Evolutionary conservation across 2,888 invertebrate species (phyloP), one percentile per base, ranked within the genome.

Genomic region (Aromia moschata): DNA sequence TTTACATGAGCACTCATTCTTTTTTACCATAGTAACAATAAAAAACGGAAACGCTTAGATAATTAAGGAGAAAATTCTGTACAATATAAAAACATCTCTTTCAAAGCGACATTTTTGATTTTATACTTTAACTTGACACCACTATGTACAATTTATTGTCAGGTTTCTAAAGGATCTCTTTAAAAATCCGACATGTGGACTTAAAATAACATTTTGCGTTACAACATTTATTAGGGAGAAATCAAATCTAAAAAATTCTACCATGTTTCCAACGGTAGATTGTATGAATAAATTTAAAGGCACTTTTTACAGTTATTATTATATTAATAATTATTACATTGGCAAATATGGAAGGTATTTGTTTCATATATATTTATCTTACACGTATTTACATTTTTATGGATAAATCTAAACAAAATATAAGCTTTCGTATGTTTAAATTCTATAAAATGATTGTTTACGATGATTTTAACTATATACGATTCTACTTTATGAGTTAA

Each of bases 281-380:
- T 55, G 57, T 60, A 57, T 56, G 14, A 25, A 38, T 52, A 62
- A 73, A 73, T 67, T 75, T 65, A 77, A 80, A 80, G 80, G 80
- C 80, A 80, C 80, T 80, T 80, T 77, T 73, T 76, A 79, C 77
- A 78, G 71, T 75, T 77, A 75, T 74, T 64, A 69, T 57, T 31
- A 67, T 65, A n/a, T n/a, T n/a, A 73, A 47, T 71, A 67, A 60
- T 70, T 71, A 72, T 74, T 73, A 74, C 71, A 77, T 79, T 79
- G 79, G 79, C 79, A 80, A 79, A 78, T 76, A 74, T 80, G 80
- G 80, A 80, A 80, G 80, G 80, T 80, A 77, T 75, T 70, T 75
- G 77, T 79, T 80, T 77, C 78, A 72, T 72, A 44, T 57, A 60
- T 61, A 52, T 16, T 51, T 69, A 69, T 65, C 65, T 65, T 63